A percentile compares a stretch with the other conserved stretches of the same genome.
Conservation (phyloP, 2,888 invertebrate species). For the Lasioglossum morio region DNA sequence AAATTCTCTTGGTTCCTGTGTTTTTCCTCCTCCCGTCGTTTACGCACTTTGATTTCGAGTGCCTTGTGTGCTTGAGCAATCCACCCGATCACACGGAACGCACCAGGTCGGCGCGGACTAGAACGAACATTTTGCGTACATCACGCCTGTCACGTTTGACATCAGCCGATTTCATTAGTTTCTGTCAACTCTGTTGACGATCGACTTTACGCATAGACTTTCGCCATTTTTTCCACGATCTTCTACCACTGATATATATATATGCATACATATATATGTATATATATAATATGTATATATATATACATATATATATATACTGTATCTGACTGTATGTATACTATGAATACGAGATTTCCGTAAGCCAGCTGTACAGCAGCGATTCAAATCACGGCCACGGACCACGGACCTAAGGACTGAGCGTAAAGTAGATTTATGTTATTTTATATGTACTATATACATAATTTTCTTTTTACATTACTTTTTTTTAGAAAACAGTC, state of each 20-base stretch:
- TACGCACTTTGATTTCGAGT: slow-evolving; percentile 39
- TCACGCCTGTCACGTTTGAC: slow-evolving; percentile 66
- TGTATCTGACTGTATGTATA: too few relatives aligned
- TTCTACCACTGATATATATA: not conserved
- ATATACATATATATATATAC: too few relatives aligned
- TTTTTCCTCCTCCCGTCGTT: slow-evolving; percentile 42
- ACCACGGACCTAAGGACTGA: too few relatives aligned
- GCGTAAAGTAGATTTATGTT: too few relatives aligned
- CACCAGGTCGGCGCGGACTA: slow-evolving; percentile 60
- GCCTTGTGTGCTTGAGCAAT: slow-evolving; percentile 25
- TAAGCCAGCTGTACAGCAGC: too few relatives aligned
- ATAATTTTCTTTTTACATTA: too few relatives aligned
- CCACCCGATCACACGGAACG: slow-evolving; percentile 66
- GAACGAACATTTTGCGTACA: slow-evolving; percentile 65
- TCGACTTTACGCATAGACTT: slow-evolving; percentile 63
- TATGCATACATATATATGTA: too few relatives aligned
- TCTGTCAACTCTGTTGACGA: slow-evolving; percentile 68
- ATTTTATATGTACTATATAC: too few relatives aligned
- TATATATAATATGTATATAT: too few relatives aligned
- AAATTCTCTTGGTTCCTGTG: slow-evolving; percentile 43
- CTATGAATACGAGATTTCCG: too few relatives aligned
- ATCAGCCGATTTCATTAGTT: slow-evolving; percentile 67
- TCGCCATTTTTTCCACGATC: slow-evolving; percentile 74
- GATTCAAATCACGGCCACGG: too few relatives aligned
- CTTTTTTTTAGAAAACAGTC: too few relatives aligned